Conservation (phyloP, 2,888 invertebrate species). For the Xanthia togata region DNA sequence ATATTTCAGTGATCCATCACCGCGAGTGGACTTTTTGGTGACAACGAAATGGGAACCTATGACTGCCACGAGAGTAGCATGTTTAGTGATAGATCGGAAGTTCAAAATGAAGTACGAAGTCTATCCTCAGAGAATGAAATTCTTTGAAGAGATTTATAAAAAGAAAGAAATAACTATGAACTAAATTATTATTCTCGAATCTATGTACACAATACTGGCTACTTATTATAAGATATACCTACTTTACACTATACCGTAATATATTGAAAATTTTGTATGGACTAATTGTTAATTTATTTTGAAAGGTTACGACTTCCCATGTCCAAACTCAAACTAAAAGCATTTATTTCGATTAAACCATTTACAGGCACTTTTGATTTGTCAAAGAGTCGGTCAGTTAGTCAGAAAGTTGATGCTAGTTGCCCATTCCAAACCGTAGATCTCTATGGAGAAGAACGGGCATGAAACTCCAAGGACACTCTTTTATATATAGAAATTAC, state of each 20-base stretch:
- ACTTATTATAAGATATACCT: not conserved
- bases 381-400: too few species aligned
- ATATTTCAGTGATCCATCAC: slow-evolving; percentile 83
- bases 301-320: not conserved
- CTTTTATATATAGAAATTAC: too few species aligned
- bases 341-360: too few species aligned
- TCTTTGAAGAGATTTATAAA: slow-evolving; percentile 79
- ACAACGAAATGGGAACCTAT: slow-evolving; percentile 81
- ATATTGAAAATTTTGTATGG: not conserved
- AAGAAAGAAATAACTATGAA: slow-evolving; percentile 56
- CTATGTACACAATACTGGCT: not conserved
- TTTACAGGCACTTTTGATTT: too few species aligned
- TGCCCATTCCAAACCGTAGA: too few species aligned
- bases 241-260: slow-evolving; percentile 11
- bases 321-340: too few species aligned
- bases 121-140: slow-evolving; percentile 77
- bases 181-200: slow-evolving; percentile 14
- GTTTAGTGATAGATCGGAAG: slow-evolving; percentile 80
- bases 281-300: slow-evolving; percentile 20
- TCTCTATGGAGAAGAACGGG: too few species aligned
- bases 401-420: too few species aligned
- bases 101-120: slow-evolving; percentile 79
- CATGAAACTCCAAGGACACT: too few species aligned
- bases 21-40: slow-evolving; percentile 72
- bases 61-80: slow-evolving; percentile 70